phyloP scores from a whole-genome alignment of 2,888 invertebrate species.

The Rugalucina vietnamica region DNA sequence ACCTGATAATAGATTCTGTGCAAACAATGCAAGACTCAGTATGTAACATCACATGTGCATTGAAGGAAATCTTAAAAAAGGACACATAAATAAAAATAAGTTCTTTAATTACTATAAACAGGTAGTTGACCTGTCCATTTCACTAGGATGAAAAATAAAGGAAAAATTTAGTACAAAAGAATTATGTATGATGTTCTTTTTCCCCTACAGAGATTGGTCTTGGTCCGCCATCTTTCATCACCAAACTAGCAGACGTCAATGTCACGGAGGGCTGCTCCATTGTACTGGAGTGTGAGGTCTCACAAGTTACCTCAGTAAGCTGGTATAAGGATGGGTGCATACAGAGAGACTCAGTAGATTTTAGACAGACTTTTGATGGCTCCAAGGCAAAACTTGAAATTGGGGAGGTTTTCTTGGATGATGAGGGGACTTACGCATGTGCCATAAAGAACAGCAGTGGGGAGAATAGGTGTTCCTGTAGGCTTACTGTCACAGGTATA shows the following conservation, averaged over 20 bases:
- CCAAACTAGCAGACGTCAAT: slow-evolving; percentile 65
- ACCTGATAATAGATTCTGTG: too few species aligned
- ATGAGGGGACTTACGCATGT: slow-evolving; percentile 74
- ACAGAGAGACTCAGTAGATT: slow-evolving; percentile 69
- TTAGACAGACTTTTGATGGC: slow-evolving; percentile 76
- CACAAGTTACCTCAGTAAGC: slow-evolving; percentile 62
- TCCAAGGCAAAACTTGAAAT: slow-evolving; percentile 71
- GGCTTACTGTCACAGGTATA: slow-evolving; percentile 70
- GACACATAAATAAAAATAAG: too few species aligned
- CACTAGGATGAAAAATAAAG: too few species aligned
- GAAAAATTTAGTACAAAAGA: too few species aligned
- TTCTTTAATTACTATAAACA: too few species aligned
- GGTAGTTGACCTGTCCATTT: too few species aligned
- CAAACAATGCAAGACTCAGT: too few species aligned
- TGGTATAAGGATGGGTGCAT: slow-evolving; percentile 77
- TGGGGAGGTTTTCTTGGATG: slow-evolving; percentile 75
- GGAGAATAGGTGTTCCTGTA: slow-evolving; percentile 68
- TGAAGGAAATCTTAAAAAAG: too few species aligned
- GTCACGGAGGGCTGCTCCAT: slow-evolving; percentile 72
- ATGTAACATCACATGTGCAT: too few species aligned
- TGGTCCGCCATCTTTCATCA: slow-evolving; percentile 62
- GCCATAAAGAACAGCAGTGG: slow-evolving; percentile 69
- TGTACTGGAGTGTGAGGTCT: slow-evolving; percentile 69
- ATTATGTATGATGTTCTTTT: too few species aligned
- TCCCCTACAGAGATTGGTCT: too few species aligned